Evolutionary conservation across 1,140 invertebrate species (phyloP), one percentile per base, ranked within the genome.

Genomic region (Cecropterus lyciades): DNA sequence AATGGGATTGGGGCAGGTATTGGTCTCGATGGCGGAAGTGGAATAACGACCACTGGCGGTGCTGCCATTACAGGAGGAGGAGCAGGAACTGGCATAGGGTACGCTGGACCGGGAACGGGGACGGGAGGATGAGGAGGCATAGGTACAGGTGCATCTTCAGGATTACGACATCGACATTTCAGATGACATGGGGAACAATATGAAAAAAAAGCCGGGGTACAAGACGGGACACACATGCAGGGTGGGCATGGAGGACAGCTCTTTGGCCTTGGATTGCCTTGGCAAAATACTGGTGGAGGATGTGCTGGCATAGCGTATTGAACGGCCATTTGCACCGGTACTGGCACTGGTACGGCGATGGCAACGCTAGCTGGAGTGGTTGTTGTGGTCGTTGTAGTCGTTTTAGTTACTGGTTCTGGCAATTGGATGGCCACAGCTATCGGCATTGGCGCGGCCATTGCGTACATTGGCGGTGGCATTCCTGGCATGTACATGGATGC

Each of bases 141-240:
- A 20, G 79, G 79, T 16, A 48, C 17, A 0, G 83, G 81, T 10
- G 69, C 65, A 11, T 82, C 73, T 51, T 78, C 65, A 6, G 48
- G 16, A 17, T 56, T 78, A 27, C 71, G 77, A 69, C 87, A 90
- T 63, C 87, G 74, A 57, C 87, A 90, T 72, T 78, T 81, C 46
- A 70, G 67, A 59, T 90, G 87, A 52, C 87, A 90, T 5, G 79
- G 73, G 9, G 87, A 90, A 37, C 87, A 90, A 51, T 80, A 88
- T 6, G 87, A 79, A 48, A 81, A 90, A 70, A 88, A 88, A 5
- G 84, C 64, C 43, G 87, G 87, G 0, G 85, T 88, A 62, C 87
- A 88, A 0, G 74, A 69, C 11, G 87, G 87, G 49, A 46, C 42
- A 49, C 87, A 89, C 0, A 77, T 14, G 43, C 87, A 90, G 0